These are phyloP conservation scores for Aphaenogaster rudis DNA, from an alignment of 1,140 invertebrate species.

Conservation along the genomic window DNA sequence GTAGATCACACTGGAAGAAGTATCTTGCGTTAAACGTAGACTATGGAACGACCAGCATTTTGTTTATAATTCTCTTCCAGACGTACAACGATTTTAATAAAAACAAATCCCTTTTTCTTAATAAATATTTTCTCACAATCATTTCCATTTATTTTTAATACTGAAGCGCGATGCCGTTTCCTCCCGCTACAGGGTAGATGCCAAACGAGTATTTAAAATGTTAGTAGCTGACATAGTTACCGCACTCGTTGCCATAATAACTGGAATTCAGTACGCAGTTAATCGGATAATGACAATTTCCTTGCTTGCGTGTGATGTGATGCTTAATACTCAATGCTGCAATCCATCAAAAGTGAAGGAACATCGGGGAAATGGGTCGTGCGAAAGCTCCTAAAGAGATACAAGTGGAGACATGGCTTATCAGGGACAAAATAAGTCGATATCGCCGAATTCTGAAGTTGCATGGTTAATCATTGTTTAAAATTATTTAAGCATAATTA, in stretches of 20 bases:
- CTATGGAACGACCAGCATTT: slow-evolving; percentile 18
- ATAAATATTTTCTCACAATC: slow-evolving; percentile 36
- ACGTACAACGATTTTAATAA: slow-evolving; percentile 54
- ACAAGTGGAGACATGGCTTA: slow-evolving; percentile 88
- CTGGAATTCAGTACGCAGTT: slow-evolving; percentile 7
- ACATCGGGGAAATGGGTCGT: not conserved
- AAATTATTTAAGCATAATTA: not conserved
- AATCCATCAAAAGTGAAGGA: not conserved
- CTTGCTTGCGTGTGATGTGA: slow-evolving; percentile 17
- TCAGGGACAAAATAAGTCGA: slow-evolving; percentile 89
- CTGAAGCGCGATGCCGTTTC: not conserved
- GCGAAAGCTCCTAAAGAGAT: slow-evolving; percentile 1
- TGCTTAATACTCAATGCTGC: slow-evolving; percentile 12
- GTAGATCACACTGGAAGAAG: slow-evolving; percentile 33
- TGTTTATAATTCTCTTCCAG: slow-evolving; percentile 40
- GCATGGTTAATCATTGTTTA: slow-evolving; percentile 86
- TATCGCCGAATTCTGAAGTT: slow-evolving; percentile 89
- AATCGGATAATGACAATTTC: slow-evolving; percentile 38
- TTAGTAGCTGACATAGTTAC: slow-evolving; percentile 24
- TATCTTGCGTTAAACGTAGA: slow-evolving; percentile 37
- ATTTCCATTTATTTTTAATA: slow-evolving; percentile 42
- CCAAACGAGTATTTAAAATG: slow-evolving; percentile 2
- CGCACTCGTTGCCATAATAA: slow-evolving; percentile 40
- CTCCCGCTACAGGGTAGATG: not conserved
- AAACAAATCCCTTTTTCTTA: slow-evolving; percentile 43